Percentiles rank a stretch among this genome's conserved stretches.
Conservation (phyloP, 2,797 vertebrate genomes). For the Sebastes trivittatus region DNA sequence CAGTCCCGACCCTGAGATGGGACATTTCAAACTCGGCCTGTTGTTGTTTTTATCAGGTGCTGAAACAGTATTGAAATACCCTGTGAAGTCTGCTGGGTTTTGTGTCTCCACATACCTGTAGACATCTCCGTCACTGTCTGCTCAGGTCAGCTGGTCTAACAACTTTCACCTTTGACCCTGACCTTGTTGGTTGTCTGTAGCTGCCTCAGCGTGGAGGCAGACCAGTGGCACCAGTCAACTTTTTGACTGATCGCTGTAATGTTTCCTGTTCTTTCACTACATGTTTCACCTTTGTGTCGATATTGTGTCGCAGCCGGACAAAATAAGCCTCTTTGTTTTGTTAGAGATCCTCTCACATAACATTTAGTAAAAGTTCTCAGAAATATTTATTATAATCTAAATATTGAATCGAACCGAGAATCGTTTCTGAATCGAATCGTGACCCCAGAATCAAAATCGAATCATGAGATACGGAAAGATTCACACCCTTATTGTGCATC, state of each 20-base stretch:
- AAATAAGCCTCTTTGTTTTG: no score
- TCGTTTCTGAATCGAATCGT: neutral
- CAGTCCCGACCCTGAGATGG: neutral
- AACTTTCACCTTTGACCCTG: conserved; percentile 36
- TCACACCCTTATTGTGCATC: neutral
- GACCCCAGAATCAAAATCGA: neutral
- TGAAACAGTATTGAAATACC: neutral
- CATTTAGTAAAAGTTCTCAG: no score
- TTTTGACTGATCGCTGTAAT: neutral
- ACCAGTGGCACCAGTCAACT: conserved; percentile 28
- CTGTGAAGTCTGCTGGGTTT: neutral
- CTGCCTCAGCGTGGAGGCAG: conserved; percentile 28
- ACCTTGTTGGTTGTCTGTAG: conserved; percentile 15
- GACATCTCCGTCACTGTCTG: neutral
- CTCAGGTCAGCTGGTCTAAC: conserved; percentile 9
- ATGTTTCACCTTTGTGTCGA: no score
- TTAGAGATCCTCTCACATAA: no score
- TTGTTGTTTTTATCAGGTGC: neutral
- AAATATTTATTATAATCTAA: no score
- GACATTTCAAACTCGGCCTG: neutral
- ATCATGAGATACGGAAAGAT: neutral
- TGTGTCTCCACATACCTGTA: neutral
- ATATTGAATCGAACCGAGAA: neutral
- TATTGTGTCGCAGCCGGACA: no score
- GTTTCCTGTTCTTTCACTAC: no score